Percentiles rank a stretch among this genome's conserved stretches.
These are phyloP conservation scores for Heterochromis multidens DNA, from an alignment of 2,113 vertebrate species.

Conservation along the genomic window DNA sequence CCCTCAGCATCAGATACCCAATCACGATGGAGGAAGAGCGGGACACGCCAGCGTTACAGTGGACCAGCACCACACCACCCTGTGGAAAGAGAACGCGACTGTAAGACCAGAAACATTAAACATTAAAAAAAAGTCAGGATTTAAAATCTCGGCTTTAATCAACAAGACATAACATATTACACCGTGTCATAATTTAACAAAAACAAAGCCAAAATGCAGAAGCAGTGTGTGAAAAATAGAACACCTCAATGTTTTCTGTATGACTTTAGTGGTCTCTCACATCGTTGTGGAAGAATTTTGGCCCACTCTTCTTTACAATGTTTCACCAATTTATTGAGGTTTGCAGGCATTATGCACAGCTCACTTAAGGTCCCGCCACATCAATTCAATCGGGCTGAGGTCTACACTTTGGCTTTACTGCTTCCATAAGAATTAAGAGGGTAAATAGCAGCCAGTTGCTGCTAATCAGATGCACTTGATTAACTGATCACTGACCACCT, in stretches of 20 bases:
- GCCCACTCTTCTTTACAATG: too few relatives aligned
- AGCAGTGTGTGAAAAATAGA: accelerated
- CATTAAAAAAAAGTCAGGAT: not conserved
- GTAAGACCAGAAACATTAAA: not conserved
- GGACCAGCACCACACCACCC: conserved; percentile 87
- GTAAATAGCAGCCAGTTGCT: not conserved
- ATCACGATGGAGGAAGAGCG: conserved; percentile 86
- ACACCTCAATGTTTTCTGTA: not conserved
- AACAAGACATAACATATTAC: not conserved
- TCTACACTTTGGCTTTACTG: not conserved
- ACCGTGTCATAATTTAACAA: not conserved
- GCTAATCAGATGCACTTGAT: not conserved
- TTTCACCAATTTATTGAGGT: too few relatives aligned
- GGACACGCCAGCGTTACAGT: conserved; percentile 96
- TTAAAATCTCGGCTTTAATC: accelerated
- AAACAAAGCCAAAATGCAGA: not conserved
- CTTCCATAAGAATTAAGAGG: not conserved
- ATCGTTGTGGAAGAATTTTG: not conserved
- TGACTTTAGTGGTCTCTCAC: accelerated
- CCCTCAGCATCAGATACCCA: conserved; percentile 88
- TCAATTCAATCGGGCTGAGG: not conserved
- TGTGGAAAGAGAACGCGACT: conserved; percentile 53
- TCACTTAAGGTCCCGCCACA: not conserved
- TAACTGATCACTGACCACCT: not conserved
- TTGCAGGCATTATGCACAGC: too few relatives aligned